phyloP scores from a whole-genome alignment of 2,797 vertebrate genomes.

The Lophius americanus region DNA sequence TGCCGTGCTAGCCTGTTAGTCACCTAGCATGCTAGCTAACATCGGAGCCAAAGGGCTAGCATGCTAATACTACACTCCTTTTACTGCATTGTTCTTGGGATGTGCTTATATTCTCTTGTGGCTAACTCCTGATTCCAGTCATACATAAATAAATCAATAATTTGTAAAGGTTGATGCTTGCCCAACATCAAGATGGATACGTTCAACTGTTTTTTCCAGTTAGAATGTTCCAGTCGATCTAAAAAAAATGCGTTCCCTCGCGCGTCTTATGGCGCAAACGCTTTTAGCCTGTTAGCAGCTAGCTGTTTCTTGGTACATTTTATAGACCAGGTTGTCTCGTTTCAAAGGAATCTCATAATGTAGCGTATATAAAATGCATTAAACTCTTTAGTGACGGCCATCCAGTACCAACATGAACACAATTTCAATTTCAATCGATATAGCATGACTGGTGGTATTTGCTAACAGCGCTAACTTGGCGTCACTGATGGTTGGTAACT shows the following conservation, averaged over 20 bases:
- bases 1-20: slow-evolving; percentile 44
- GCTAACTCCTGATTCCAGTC: too few relatives aligned
- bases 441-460: rapidly evolving
- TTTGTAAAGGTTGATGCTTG: not conserved
- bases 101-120: not conserved
- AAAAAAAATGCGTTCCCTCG: slow-evolving; percentile 71
- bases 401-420: too few relatives aligned
- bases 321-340: rapidly evolving
- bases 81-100: slow-evolving; percentile 49
- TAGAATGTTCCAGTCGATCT: slow-evolving; percentile 70
- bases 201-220: slow-evolving; percentile 8
- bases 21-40: slow-evolving; percentile 42
- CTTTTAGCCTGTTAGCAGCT: slow-evolving; percentile 14
- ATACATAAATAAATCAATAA: too few relatives aligned
- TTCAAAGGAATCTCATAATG: rapidly evolving
- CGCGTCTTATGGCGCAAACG: slow-evolving; percentile 61
- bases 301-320: not conserved
- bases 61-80: slow-evolving; percentile 43
- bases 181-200: slow-evolving; percentile 15
- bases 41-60: too few relatives aligned
- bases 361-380: too few relatives aligned
- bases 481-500: not conserved
- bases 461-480: not conserved
- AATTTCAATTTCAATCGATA: not conserved
- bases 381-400: too few relatives aligned